Percentiles rank a stretch among this genome's conserved stretches.
These are phyloP conservation scores for Oncorhynchus clarkii DNA, from an alignment of 2,113 vertebrate species.

Conservation along the genomic window DNA sequence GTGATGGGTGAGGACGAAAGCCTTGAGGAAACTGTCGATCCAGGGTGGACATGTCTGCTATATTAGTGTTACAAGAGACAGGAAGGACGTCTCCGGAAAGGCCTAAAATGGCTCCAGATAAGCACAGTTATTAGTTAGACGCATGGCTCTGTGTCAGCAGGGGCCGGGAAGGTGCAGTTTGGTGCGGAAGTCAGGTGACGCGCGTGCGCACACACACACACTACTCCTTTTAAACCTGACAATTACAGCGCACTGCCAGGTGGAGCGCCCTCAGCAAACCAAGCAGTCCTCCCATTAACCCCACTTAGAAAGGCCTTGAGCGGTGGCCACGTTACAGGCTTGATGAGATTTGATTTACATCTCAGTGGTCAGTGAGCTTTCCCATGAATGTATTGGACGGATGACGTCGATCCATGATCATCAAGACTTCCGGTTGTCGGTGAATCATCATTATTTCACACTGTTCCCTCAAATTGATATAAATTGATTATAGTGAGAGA, in stretches of 20 bases:
- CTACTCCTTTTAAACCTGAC: conserved; percentile 43
- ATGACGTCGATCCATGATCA: too few relatives aligned
- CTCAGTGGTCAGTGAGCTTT: too few relatives aligned
- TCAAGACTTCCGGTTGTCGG: too few relatives aligned
- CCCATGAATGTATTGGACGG: too few relatives aligned
- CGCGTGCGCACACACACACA: conserved; percentile 22
- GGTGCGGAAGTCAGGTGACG: conserved; percentile 42
- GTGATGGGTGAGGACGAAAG: background rate
- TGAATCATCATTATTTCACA: too few relatives aligned
- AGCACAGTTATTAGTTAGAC: background rate
- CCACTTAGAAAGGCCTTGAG: background rate
- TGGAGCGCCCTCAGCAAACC: conserved; percentile 40
- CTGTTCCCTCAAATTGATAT: too few relatives aligned
- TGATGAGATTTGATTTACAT: background rate
- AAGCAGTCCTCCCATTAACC: conserved; percentile 32
- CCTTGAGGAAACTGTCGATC: background rate
- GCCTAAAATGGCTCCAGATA: conserved; percentile 54
- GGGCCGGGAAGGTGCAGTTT: conserved; percentile 38
- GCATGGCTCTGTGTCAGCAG: conserved; percentile 41
- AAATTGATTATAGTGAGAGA: too few relatives aligned
- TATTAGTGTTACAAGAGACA: conserved; percentile 18
- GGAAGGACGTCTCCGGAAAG: conserved; percentile 33
- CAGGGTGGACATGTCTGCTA: background rate
- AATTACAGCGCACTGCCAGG: conserved; percentile 48
- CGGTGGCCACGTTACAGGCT: background rate